These are phyloP conservation scores for Meandrusa payeni DNA, from an alignment of 2,888 invertebrate species.

Conservation along the genomic window DNA sequence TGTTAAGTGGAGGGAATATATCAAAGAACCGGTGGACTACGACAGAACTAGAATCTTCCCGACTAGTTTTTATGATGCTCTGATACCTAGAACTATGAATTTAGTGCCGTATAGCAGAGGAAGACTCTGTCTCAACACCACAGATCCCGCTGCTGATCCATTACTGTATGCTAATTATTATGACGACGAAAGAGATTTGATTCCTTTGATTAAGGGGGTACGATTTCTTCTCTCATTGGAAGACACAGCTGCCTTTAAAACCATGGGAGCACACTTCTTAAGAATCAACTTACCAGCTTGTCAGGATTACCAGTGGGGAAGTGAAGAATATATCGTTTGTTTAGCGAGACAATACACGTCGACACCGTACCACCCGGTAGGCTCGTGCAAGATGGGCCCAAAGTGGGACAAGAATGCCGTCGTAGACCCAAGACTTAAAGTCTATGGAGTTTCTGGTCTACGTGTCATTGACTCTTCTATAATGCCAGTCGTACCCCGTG, in stretches of 20 bases:
- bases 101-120: conserved; percentile 83
- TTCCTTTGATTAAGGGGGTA: conserved; percentile 80
- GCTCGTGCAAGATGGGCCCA: conserved; percentile 77
- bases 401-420: conserved; percentile 79
- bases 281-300: conserved; percentile 80
- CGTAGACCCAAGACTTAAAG: conserved; percentile 83
- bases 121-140: conserved; percentile 77
- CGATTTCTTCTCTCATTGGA: conserved; percentile 79
- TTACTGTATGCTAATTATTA: conserved; percentile 85
- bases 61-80: conserved; percentile 79
- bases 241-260: conserved; percentile 76
- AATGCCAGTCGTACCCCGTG: conserved; percentile 88
- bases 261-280: conserved; percentile 77
- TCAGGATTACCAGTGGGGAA: conserved; percentile 76
- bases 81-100: conserved; percentile 79
- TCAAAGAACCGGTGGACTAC: conserved; percentile 69
- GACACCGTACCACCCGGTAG: conserved; percentile 66
- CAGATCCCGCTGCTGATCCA: conserved; percentile 85
- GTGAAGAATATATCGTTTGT: conserved; percentile 83
- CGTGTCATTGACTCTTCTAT: conserved; percentile 89
- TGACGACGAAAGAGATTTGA: conserved; percentile 75
- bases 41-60: conserved; percentile 63
- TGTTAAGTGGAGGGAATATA: conserved; percentile 69
- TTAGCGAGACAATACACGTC: conserved; percentile 79
- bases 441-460: conserved; percentile 80